Evolutionary conservation across 2,797 vertebrate species (phyloP).

Genomic region (Karalla daura): DNA sequence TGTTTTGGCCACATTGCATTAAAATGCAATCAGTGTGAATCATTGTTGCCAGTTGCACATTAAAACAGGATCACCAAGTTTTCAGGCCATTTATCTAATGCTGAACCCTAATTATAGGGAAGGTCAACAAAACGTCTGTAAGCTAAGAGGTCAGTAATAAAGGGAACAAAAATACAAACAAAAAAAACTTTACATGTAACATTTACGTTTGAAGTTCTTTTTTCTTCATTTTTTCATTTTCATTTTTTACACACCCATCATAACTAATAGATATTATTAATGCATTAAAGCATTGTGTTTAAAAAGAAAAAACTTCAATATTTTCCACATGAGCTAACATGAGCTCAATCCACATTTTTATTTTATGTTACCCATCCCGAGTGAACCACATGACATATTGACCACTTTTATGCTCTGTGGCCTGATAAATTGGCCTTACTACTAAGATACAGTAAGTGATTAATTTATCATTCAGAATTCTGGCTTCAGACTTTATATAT

Average conservation of each 20-base stretch:
- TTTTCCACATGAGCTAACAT: not conserved
- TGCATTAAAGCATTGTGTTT: too few species aligned
- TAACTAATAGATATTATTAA: too few species aligned
- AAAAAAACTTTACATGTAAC: too few species aligned
- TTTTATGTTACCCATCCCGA: not conserved
- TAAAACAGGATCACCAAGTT: constrained; percentile 65
- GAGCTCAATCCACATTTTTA: too few species aligned
- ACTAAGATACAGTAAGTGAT: not conserved
- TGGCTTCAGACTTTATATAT: not conserved
- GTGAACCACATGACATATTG: not conserved
- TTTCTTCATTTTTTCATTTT: too few species aligned
- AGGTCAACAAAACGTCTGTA: constrained; percentile 53
- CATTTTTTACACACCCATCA: too few species aligned
- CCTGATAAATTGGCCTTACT: too few species aligned
- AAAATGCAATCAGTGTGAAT: constrained; percentile 76
- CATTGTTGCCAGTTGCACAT: constrained; percentile 70
- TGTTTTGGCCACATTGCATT: constrained; percentile 70
- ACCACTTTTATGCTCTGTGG: too few species aligned
- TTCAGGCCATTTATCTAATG: constrained; percentile 74
- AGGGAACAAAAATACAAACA: too few species aligned
- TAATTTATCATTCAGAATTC: not conserved
- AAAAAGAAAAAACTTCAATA: too few species aligned
- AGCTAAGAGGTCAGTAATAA: constrained; percentile 39
- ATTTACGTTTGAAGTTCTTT: too few species aligned
- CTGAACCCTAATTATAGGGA: constrained; percentile 61